These are phyloP conservation scores for Aleiodes testaceus DNA, from an alignment of 2,888 invertebrate genomes.

Conservation along the genomic window DNA sequence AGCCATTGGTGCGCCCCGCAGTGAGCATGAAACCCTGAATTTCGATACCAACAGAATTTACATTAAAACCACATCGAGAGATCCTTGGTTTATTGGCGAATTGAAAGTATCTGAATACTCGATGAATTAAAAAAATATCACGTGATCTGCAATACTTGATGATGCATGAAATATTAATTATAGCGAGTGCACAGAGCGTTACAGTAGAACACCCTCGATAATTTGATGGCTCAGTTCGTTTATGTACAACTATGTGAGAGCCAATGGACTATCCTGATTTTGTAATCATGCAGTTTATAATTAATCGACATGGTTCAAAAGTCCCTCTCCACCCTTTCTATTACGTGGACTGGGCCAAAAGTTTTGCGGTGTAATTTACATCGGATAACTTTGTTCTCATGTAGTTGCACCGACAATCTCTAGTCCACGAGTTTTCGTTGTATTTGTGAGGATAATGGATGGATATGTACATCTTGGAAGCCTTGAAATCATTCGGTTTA, in stretches of 20 bases:
- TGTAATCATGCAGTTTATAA: slow-evolving; percentile 35
- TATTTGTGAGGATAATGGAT: slow-evolving; percentile 40
- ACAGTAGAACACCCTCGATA: slow-evolving; percentile 44
- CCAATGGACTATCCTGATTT: slow-evolving; percentile 29
- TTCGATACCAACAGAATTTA: background rate
- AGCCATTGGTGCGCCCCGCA: background rate
- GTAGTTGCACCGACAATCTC: background rate
- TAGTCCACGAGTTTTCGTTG: slow-evolving; percentile 5
- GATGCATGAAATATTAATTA: slow-evolving; percentile 60
- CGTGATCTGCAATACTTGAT: slow-evolving; percentile 48
- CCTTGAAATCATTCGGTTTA: slow-evolving; percentile 25
- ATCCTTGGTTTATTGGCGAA: background rate
- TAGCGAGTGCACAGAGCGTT: slow-evolving; percentile 51
- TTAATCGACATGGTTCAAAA: slow-evolving; percentile 32
- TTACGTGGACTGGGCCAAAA: slow-evolving; percentile 7
- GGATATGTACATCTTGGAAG: slow-evolving; percentile 39
- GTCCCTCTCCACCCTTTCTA: background rate
- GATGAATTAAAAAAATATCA: slow-evolving; percentile 8
- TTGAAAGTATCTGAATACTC: slow-evolving; percentile 10
- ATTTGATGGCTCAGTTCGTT: slow-evolving; percentile 47
- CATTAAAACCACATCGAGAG: background rate
- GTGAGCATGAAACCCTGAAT: background rate
- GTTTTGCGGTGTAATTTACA: slow-evolving; percentile 22
- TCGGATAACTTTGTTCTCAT: slow-evolving; percentile 2
- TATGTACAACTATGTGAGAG: slow-evolving; percentile 28